phyloP scores from a whole-genome alignment of 2,888 invertebrate genomes.

The Ferdinandea cuprea region DNA sequence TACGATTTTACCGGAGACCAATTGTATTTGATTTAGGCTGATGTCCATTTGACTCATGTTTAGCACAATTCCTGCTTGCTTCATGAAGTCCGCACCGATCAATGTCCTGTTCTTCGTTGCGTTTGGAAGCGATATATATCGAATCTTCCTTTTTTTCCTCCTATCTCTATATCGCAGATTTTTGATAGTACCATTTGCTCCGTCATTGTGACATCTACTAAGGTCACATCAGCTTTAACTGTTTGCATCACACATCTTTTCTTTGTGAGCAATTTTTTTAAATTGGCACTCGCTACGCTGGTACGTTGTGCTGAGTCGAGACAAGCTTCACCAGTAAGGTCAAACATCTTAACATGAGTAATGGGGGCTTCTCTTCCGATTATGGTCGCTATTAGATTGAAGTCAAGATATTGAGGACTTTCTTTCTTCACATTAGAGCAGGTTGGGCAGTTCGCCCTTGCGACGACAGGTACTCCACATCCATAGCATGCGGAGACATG shows the following conservation, averaged over 20 bases:
- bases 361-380: neutral
- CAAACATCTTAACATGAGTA: neutral
- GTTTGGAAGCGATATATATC: too few relatives aligned
- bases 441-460: too few relatives aligned
- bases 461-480: too few relatives aligned
- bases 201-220: neutral
- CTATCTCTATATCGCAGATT: neutral
- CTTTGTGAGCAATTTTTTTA: neutral
- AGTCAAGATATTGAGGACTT: neutral
- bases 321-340: neutral
- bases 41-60: too few relatives aligned
- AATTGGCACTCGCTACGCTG: neutral
- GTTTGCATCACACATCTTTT: neutral
- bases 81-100: too few relatives aligned
- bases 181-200: neutral
- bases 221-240: neutral
- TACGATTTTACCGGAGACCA: too few relatives aligned
- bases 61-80: too few relatives aligned
- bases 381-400: neutral
- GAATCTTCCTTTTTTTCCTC: too few relatives aligned
- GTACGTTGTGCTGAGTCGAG: neutral
- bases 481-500: neutral
- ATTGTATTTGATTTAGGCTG: too few relatives aligned
- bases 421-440: too few relatives aligned
- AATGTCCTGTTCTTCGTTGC: too few relatives aligned